phyloP scores from a whole-genome alignment of 2,113 vertebrate genomes.

The Rhinopomastus cyanomelas region DNA sequence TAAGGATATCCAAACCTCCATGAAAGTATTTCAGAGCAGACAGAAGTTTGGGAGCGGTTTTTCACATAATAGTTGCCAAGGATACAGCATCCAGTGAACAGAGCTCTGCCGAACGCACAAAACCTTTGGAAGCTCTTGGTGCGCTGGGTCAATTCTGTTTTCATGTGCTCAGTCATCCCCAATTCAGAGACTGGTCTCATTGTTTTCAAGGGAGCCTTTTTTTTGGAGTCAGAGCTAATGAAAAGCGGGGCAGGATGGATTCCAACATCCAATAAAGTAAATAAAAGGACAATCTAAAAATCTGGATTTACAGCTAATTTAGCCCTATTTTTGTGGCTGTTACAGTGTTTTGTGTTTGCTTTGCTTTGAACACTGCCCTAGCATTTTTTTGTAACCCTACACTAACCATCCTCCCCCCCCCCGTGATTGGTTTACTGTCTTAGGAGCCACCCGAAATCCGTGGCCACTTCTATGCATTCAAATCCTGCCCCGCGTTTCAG shows the following conservation, averaged over 20 bases:
- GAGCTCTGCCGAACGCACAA: slow-evolving; percentile 55
- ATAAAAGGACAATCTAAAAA: background rate
- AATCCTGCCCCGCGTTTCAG: background rate
- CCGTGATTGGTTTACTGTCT: background rate
- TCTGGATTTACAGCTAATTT: background rate
- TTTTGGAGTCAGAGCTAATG: slow-evolving; percentile 40
- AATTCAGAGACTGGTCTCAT: slow-evolving; percentile 52
- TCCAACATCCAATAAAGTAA: background rate
- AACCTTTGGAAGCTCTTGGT: slow-evolving; percentile 54
- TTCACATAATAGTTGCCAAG: slow-evolving; percentile 61
- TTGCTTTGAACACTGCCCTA: background rate
- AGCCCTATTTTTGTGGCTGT: background rate
- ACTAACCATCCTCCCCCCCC: background rate
- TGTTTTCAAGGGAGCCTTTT: slow-evolving; percentile 37
- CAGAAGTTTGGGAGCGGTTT: slow-evolving; percentile 56
- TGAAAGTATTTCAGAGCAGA: slow-evolving; percentile 50
- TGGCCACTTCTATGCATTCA: background rate
- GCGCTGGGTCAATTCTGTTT: slow-evolving; percentile 55
- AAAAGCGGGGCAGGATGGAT: slow-evolving; percentile 1
- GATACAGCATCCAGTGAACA: slow-evolving; percentile 61
- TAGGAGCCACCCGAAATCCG: background rate
- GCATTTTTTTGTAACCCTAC: background rate
- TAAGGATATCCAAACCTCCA: slow-evolving; percentile 25
- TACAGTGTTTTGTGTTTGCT: background rate
- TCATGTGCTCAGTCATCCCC: slow-evolving; percentile 27